Conservation (phyloP, 2,113 vertebrate genomes). For the Cynoglossus semilaevis region DNA sequence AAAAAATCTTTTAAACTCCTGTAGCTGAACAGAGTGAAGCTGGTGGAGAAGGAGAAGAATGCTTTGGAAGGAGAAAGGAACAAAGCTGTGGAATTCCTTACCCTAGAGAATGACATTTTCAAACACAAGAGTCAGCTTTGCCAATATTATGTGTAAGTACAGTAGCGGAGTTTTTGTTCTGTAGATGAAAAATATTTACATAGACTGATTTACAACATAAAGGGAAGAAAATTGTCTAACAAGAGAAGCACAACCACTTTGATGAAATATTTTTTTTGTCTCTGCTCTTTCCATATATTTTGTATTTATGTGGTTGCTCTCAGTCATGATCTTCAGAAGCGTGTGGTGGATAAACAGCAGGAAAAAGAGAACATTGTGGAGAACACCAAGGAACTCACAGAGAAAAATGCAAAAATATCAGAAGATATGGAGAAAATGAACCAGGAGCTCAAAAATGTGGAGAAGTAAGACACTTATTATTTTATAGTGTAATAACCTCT, state of each 20-base stretch:
- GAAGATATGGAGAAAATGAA: conserved; percentile 85
- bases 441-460: conserved; percentile 85
- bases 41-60: conserved; percentile 97
- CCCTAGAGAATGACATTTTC: conserved; percentile 89
- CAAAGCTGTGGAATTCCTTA: conserved; percentile 90
- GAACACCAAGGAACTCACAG: conserved; percentile 85
- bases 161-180: conserved; percentile 1
- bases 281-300: neutral
- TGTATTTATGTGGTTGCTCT: too few species aligned
- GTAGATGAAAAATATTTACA: conserved; percentile 6
- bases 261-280: neutral
- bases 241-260: neutral
- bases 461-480: conserved; percentile 80
- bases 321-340: conserved; percentile 88
- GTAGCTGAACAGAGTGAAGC: conserved; percentile 93
- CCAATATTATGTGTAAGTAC: conserved; percentile 92
- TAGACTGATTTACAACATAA: neutral
- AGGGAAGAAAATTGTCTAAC: neutral
- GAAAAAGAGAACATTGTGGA: conserved; percentile 87
- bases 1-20: neutral
- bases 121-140: conserved; percentile 86
- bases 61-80: conserved; percentile 92
- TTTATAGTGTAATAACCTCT: neutral
- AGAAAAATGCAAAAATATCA: conserved; percentile 82
- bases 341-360: conserved; percentile 76